phyloP scores from a whole-genome alignment of 2,113 vertebrate genomes.

The Asarcornis scutulata region DNA sequence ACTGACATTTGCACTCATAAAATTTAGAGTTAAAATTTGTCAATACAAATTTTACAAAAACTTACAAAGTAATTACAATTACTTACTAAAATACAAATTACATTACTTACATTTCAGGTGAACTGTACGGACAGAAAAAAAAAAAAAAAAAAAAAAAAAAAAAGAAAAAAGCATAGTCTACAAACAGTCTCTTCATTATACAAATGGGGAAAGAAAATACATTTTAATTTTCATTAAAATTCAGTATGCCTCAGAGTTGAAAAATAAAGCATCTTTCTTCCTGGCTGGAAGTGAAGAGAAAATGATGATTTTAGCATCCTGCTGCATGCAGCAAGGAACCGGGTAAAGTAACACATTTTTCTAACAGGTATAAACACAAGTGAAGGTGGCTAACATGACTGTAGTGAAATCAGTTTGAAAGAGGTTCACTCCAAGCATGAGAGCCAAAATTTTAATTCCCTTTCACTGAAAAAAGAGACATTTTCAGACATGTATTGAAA shows the following conservation, averaged over 20 bases:
- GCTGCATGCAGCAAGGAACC: neutral
- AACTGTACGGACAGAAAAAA: neutral
- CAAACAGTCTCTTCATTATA: neutral
- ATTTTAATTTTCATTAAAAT: conserved; percentile 70
- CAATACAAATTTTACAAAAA: neutral
- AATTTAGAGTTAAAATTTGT: neutral
- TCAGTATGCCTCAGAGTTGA: conserved; percentile 21
- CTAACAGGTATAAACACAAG: neutral
- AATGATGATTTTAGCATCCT: neutral
- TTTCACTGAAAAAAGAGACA: neutral
- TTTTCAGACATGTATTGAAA: neutral
- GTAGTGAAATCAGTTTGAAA: neutral
- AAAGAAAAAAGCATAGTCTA: neutral
- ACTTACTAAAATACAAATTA: no score
- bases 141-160: neutral
- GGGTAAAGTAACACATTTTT: neutral
- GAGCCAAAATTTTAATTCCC: neutral
- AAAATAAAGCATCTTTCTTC: conserved; percentile 51
- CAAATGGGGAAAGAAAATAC: conserved; percentile 41
- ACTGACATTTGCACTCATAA: neutral
- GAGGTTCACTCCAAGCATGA: neutral
- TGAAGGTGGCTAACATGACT: neutral
- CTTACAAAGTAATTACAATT: no score
- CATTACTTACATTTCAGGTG: neutral
- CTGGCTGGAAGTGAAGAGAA: conserved; percentile 26